Evolutionary conservation across 2,888 invertebrate genomes (phyloP), one percentile per base, ranked within the genome.

Genomic region (Cephus spinipes): DNA sequence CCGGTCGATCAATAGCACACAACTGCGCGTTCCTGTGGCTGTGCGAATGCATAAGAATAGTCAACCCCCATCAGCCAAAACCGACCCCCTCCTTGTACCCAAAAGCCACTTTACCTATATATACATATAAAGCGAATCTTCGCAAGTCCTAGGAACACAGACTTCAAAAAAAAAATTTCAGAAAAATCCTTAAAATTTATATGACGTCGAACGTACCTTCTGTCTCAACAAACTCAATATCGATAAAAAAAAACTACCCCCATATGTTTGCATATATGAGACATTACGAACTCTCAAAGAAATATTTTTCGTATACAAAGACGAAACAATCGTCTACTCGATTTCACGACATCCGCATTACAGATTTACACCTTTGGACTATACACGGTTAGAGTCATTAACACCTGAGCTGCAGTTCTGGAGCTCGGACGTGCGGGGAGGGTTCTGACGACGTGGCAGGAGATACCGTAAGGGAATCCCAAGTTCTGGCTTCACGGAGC

Each of bases 41-140:
- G 85, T 87, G 85, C 85, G 89, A 87, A 88, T 88, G 87, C 87
- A 88, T 86, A 87, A 85, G 89, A 88, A 40, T 89, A 88, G 87
- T 87, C 88, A 88, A 40, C 87, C 89, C 89, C 89, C 86, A 89
- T 89, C 89, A 89, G 40, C 40, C 40, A 40, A 40, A 40, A 40
- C 4, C 40, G 15, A 40, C 40, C 40, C 40, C 89, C 90, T 89
- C 89, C 89, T 87, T 88, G 88, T 89, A 87, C 87, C 88, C 87
- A 84, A 88, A 89, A 89, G 88, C 88, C 90, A 90, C 90, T 90
- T 90, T 89, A 89, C 90, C 90, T 89, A 89, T 90, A 69, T 33
- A 68, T 71, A 30, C 55, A 30, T 36, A 68, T 76, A 76, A 76
- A 68, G n/a, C 36, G 34, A 69, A 73, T 68, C n/a, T 33, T 74